These are phyloP conservation scores for Neodiprion virginianus DNA, from an alignment of 1,140 invertebrate genomes.

Conservation along the genomic window DNA sequence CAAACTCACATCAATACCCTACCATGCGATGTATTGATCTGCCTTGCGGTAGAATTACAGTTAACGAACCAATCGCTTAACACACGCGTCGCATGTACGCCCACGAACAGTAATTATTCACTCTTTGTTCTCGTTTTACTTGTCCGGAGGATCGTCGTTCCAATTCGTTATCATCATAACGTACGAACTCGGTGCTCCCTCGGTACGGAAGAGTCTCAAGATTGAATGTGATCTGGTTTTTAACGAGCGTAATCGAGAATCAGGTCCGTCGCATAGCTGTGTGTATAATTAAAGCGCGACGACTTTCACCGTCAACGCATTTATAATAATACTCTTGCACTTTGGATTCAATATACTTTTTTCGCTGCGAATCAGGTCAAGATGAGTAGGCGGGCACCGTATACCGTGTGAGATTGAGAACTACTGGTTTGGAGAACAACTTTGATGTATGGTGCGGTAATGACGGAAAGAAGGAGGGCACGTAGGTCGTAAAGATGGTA, in stretches of 20 bases:
- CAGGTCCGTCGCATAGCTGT: neutral
- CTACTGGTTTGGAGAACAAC: neutral
- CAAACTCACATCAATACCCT: neutral
- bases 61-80: conserved; percentile 3
- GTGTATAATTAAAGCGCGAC: neutral
- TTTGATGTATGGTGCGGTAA: neutral
- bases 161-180: neutral
- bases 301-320: neutral
- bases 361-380: no score
- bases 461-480: neutral
- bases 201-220: neutral
- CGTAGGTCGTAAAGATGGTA: neutral
- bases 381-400: neutral
- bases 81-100: neutral
- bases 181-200: neutral
- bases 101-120: neutral
- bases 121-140: neutral
- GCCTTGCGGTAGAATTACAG: neutral
- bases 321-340: no score
- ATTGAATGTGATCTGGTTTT: neutral
- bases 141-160: neutral
- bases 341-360: no score
- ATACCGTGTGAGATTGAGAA: neutral
- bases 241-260: neutral
- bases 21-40: neutral